Conservation (phyloP, 2,888 invertebrate species). For the Germaria angustata region DNA sequence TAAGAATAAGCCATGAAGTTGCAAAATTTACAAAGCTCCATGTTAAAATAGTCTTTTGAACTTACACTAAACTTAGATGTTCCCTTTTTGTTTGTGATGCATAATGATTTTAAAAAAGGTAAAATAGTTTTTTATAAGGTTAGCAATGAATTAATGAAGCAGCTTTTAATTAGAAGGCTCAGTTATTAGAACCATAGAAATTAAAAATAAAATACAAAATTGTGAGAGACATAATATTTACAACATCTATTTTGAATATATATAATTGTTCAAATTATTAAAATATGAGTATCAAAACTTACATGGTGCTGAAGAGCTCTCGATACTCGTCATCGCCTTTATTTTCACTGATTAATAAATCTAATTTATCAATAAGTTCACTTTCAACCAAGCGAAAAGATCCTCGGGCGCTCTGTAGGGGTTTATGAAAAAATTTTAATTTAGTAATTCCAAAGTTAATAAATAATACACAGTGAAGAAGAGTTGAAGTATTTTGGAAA, state of each 20-base stretch:
- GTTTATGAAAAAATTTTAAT: not conserved
- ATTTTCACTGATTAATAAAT: constrained; percentile 94
- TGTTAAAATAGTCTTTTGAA: constrained; percentile 77
- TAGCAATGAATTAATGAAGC: constrained; percentile 64
- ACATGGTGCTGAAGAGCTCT: constrained; percentile 97
- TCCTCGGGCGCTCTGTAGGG: constrained; percentile 85
- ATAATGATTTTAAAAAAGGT: constrained; percentile 62
- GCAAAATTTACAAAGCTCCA: constrained; percentile 48
- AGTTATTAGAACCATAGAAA: constrained; percentile 25
- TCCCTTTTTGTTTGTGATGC: constrained; percentile 83
- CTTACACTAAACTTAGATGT: constrained; percentile 96
- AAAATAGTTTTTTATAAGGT: constrained; percentile 31
- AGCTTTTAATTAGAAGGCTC: constrained; percentile 69
- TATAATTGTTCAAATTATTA: constrained; percentile 81
- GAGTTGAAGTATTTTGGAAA: no score
- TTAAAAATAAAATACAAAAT: constrained; percentile 56
- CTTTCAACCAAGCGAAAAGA: constrained; percentile 95
- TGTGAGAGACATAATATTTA: constrained; percentile 11
- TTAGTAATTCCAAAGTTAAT: not conserved
- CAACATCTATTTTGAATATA: constrained; percentile 14
- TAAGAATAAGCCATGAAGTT: constrained; percentile 54
- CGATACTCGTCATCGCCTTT: constrained; percentile 96
- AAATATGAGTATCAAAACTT: constrained; percentile 82
- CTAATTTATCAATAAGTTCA: constrained; percentile 95
- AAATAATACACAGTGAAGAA: no score